phyloP scores from a whole-genome alignment of 2,888 invertebrate species.

The Didymodactylos carnosus region DNA sequence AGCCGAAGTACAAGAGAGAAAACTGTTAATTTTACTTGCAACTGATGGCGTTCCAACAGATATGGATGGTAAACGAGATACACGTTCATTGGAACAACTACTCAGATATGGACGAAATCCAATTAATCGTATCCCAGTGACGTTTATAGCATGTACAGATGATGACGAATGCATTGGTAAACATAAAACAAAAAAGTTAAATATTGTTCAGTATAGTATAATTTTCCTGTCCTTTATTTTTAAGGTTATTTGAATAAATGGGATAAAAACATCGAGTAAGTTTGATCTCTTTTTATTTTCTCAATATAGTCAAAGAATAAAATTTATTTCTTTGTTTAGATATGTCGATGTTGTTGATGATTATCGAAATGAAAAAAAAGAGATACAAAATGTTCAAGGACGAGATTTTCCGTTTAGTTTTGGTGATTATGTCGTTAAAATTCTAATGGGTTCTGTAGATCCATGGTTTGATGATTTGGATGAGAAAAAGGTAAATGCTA shows the following conservation, averaged over 20 bases:
- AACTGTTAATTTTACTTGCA: slow-evolving; percentile 8
- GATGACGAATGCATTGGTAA: slow-evolving; percentile 9
- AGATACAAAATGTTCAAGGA: not conserved
- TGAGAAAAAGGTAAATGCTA: not conserved
- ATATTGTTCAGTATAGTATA: too few relatives aligned
- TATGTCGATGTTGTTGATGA: slow-evolving; percentile 13
- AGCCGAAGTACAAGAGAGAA: slow-evolving; percentile 2
- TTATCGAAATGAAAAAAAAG: slow-evolving; percentile 9
- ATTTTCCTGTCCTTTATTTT: too few relatives aligned
- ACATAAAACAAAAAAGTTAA: too few relatives aligned
- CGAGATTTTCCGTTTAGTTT: slow-evolving; percentile 5
- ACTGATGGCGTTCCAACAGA: slow-evolving; percentile 13
- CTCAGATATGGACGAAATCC: not conserved
- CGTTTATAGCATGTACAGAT: slow-evolving; percentile 10
- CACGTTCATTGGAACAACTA: slow-evolving; percentile 3
- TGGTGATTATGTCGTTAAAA: slow-evolving; percentile 6
- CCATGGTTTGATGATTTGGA: not conserved
- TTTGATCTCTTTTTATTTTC: too few relatives aligned
- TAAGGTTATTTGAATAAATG: slow-evolving; percentile 13
- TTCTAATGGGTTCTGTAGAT: not conserved
- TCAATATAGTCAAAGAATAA: too few relatives aligned
- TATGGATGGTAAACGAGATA: slow-evolving; percentile 7
- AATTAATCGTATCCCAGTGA: not conserved
- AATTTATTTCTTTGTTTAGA: too few relatives aligned
- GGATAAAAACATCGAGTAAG: slow-evolving; percentile 12